A percentile compares a stretch with the other conserved stretches of the same genome.
Conservation (phyloP, 2,797 vertebrate species). For the Chelmon rostratus region DNA sequence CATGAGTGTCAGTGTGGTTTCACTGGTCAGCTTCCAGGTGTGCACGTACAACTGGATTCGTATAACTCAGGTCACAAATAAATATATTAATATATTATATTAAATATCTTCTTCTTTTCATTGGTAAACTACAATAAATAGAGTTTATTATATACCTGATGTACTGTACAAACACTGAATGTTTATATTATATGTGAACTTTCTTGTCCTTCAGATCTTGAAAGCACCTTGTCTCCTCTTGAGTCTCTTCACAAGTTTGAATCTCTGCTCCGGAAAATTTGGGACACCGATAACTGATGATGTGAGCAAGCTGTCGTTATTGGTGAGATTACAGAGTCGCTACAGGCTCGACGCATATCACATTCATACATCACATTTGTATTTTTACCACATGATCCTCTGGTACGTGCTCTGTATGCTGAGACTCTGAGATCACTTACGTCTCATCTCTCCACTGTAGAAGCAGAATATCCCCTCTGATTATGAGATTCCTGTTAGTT, state of each 20-base stretch:
- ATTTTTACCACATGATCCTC: no score
- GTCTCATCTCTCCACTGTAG: constrained; percentile 57
- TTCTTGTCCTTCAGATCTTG: constrained; percentile 76
- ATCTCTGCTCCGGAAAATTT: constrained; percentile 81
- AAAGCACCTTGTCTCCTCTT: constrained; percentile 84
- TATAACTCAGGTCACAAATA: neutral
- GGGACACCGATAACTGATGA: constrained; percentile 83
- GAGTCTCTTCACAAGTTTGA: constrained; percentile 79
- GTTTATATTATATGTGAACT: neutral
- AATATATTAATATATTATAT: no score
- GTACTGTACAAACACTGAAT: neutral
- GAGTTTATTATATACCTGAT: neutral
- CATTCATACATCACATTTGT: neutral
- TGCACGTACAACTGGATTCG: neutral
- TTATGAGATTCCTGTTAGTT: constrained; percentile 86
- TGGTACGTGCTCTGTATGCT: neutral
- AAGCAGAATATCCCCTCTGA: constrained; percentile 88
- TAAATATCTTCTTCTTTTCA: no score
- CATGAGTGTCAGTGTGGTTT: constrained; percentile 11
- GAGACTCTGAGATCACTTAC: neutral
- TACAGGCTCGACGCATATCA: neutral
- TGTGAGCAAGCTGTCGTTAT: constrained; percentile 82
- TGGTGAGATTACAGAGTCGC: constrained; percentile 74
- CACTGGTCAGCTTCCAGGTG: constrained; percentile 8
- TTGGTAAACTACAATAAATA: neutral